Conservation (phyloP, 2,888 invertebrate species). For the Drosophila sordidapex region DNA sequence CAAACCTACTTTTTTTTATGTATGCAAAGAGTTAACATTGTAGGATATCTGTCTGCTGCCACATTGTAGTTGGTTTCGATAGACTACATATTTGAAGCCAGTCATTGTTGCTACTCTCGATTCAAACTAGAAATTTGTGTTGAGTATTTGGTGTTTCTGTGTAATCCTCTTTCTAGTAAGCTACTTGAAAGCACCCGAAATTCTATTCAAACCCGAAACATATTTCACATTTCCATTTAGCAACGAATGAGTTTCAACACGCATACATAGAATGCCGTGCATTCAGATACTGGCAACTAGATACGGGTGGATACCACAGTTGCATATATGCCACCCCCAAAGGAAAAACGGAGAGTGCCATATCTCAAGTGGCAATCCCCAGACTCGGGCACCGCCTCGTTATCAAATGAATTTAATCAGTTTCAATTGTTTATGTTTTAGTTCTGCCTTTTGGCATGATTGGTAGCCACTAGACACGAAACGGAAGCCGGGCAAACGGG, state of each 20-base stretch:
- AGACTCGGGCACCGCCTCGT: conserved; percentile 51
- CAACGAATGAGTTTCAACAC: conserved; percentile 49
- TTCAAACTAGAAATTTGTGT: background rate
- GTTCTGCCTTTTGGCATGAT: conserved; percentile 67
- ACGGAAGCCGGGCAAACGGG: conserved; percentile 42
- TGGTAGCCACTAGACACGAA: conserved; percentile 73
- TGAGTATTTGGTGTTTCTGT: background rate
- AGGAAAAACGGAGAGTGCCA: conserved; percentile 32
- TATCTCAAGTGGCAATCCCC: conserved; percentile 71
- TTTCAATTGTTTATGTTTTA: conserved; percentile 79
- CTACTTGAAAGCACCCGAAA: conserved; percentile 24
- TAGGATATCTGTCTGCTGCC: background rate
- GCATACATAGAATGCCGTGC: conserved; percentile 28
- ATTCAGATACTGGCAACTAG: conserved; percentile 19
- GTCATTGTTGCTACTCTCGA: background rate
- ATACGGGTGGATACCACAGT: conserved; percentile 7
- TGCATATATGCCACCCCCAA: conserved; percentile 53
- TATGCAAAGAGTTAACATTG: background rate
- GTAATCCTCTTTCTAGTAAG: background rate
- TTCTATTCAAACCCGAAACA: conserved; percentile 60
- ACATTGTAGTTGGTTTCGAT: background rate
- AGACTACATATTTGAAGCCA: background rate
- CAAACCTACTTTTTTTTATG: background rate
- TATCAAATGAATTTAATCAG: conserved; percentile 81
- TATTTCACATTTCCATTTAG: conserved; percentile 59